A percentile compares a stretch with the other conserved stretches of the same genome.
phyloP scores from a whole-genome alignment of 2,797 vertebrate genomes.

The Clarias laeviceps region DNA sequence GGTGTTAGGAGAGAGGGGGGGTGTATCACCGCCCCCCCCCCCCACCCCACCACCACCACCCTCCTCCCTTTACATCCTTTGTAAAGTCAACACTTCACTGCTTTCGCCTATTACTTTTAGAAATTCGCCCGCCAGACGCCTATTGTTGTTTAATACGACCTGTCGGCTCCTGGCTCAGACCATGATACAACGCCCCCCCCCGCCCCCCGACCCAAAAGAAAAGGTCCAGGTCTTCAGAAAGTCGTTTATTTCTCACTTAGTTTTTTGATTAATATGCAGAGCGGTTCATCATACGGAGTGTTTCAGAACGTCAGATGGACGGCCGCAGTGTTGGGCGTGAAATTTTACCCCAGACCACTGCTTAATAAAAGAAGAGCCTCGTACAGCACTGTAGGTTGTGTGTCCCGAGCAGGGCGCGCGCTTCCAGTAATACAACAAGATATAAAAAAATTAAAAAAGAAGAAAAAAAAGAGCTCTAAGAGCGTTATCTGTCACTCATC shows the following conservation, averaged over 20 bases:
- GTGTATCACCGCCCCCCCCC: constrained; percentile 52
- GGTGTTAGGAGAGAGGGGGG: constrained; percentile 56
- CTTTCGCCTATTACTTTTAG: constrained; percentile 95
- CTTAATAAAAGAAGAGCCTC: not conserved
- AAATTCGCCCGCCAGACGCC: constrained; percentile 52
- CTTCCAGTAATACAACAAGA: constrained; percentile 4
- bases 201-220: constrained; percentile 50
- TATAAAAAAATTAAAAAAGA: not conserved
- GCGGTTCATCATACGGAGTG: not conserved
- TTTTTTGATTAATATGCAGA: not conserved
- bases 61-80: constrained; percentile 80
- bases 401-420: not conserved
- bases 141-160: constrained; percentile 38
- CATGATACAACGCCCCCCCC: too few species aligned
- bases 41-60: constrained; percentile 47
- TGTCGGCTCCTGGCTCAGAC: constrained; percentile 42
- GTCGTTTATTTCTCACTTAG: constrained; percentile 64
- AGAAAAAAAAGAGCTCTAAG: constrained; percentile 36
- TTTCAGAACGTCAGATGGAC: not conserved
- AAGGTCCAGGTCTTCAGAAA: constrained; percentile 72
- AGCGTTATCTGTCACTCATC: constrained; percentile 48
- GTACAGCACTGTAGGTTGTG: not conserved
- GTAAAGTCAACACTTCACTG: constrained; percentile 98
- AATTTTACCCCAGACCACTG: not conserved
- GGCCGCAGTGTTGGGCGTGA: not conserved